Evolutionary conservation across 2,888 invertebrate genomes (phyloP), one percentile per base, ranked within the genome.

Genomic region (Yponomeuta plumbellus): DNA sequence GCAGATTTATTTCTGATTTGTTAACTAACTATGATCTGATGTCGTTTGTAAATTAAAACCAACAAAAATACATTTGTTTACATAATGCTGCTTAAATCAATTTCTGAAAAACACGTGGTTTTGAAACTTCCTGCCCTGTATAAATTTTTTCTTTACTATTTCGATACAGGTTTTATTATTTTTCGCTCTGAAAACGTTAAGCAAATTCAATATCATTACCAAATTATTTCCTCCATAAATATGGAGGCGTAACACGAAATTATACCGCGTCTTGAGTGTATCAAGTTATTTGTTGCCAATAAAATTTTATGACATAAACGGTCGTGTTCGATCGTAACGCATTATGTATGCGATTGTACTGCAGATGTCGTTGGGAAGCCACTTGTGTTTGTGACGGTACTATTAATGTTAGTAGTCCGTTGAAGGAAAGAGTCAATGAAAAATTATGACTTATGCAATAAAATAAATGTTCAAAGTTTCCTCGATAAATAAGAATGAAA

Each of bases 231-330:
- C 56, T 56, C 56, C 56, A 57, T 57, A 57, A 57, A 57, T 20
- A 20, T 57, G 74, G 73, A 73, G 74, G 71, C 68, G 69, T 69
- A 69, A 68, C 70, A 72, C 71, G 69, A 75, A 74, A 73, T 74
- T 72, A 75, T 73, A 73, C 70, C 67, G 68, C 69, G 68, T 70
- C 71, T 68, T 69, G 69, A 61, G 61, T 68, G 69, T 70, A 70
- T 67, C 67, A 70, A 70, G 70, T 73, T 76, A 75, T 76, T 76
- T 71, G 73, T 72, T 68, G 72, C 70, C 74, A 66, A 74, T 77
- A 78, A 77, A 75, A 70, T 62, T 69, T 72, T 75, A 74, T 74
- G 74, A 72, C 67, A 64, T 67, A 64, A 68, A 70, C 70, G 72
- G 70, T 52, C 72, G 69, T 70, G 71, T 70, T 70, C 23, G 59